Evolutionary conservation across 2,113 vertebrate genomes (phyloP), one percentile per base, ranked within the genome.

Genomic region (Motacilla alba): DNA sequence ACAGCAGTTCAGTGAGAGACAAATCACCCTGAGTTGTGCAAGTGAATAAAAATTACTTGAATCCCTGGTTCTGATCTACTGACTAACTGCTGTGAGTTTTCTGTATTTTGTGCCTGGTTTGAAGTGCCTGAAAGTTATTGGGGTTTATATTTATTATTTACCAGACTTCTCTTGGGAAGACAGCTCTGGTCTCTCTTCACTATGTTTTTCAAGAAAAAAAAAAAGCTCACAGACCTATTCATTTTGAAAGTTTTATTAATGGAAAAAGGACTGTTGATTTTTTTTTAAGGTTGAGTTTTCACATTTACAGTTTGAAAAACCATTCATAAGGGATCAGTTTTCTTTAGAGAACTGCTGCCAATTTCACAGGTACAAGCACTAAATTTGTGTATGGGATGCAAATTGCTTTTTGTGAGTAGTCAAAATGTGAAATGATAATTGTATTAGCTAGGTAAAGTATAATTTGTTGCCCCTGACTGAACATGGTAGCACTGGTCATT

Each of bases 141-240:
- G 15, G 0, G 59, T 90, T 95, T 77, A 35, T 91, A 89, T 85
- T 94, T 93, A 86, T 95, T 93, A 68, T 95, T 93, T 91, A 90
- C 56, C 30, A 82, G 77, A 26, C n/a, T 33, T 67, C 76, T 94
- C 10, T 23, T 87, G 64, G 56, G 82, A 91, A 69, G 56, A 35
- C 26, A 90, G n/a, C 59, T 89, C 68, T 90, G 73, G 49, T 30
- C 53, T 89, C 50, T 76, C 19, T 89, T 37, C 56, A 19, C 33
- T 64, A 4, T 0, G 1, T 62, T 89, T 91, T 62, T 80, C 15
- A 73, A 88, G 46, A 87, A 84, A 24, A 79, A 84, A 24, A 79
- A 90, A 92, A 73, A 79, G 19, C 46, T 81, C 9, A 56, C 15
- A 44, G 76, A 62, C 19, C 7, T 60, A 13, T 60, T 76, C 6